Percentiles rank a stretch among this genome's conserved stretches.
These are phyloP conservation scores for Vulpes vulpes DNA, from an alignment of 2,113 vertebrate genomes.

Conservation along the genomic window DNA sequence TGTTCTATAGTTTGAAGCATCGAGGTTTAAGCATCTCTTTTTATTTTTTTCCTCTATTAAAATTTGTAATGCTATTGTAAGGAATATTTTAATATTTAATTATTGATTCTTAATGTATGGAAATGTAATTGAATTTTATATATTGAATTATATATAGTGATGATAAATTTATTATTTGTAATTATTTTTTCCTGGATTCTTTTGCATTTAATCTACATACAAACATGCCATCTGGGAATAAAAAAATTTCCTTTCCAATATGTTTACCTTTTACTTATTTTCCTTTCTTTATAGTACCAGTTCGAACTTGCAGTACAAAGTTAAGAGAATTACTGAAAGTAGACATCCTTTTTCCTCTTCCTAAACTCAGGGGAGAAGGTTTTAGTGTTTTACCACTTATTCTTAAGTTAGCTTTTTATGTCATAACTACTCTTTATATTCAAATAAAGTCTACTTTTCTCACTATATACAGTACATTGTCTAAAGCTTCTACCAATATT, in stretches of 20 bases:
- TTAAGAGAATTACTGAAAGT: neutral
- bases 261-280: neutral
- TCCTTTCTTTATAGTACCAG: neutral
- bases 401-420: neutral
- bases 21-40: neutral
- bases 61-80: neutral
- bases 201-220: neutral
- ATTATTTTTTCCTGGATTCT: neutral
- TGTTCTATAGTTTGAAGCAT: neutral
- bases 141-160: neutral
- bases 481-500: slow-evolving; percentile 14
- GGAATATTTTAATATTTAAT: neutral
- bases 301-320: neutral
- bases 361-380: neutral
- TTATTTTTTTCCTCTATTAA: neutral
- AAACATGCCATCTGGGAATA: neutral
- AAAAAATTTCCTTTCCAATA: neutral
- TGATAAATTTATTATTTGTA: neutral
- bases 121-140: neutral
- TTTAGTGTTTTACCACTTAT: neutral
- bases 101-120: neutral
- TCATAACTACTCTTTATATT: neutral
- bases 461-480: neutral
- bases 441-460: neutral
- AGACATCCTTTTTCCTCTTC: neutral